These are phyloP conservation scores for Apodemia zela DNA, from an alignment of 2,888 invertebrate genomes.

Conservation along the genomic window DNA sequence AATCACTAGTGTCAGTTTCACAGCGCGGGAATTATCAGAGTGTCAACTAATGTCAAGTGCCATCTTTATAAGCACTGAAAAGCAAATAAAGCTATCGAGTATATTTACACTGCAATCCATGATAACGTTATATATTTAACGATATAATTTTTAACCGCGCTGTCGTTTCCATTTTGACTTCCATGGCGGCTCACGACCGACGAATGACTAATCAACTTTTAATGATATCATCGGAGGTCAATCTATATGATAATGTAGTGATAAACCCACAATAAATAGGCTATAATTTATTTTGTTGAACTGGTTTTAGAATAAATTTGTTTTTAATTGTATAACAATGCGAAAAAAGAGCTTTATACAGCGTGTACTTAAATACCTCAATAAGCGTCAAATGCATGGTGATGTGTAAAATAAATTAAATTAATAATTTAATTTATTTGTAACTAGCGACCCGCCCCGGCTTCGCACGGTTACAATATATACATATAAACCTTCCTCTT, in stretches of 20 bases:
- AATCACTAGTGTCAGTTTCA: slow-evolving; percentile 22
- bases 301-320: slow-evolving; percentile 15
- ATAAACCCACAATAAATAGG: slow-evolving; percentile 10
- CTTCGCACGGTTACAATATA: too few species aligned
- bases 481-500: too few species aligned
- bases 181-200: slow-evolving; percentile 27
- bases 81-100: slow-evolving; percentile 27
- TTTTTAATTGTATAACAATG: neutral
- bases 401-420: too few species aligned
- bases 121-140: slow-evolving; percentile 16
- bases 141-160: slow-evolving; percentile 29
- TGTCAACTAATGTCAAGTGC: slow-evolving; percentile 21
- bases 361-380: too few species aligned
- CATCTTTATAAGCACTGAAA: slow-evolving; percentile 22
- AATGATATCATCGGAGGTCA: slow-evolving; percentile 8
- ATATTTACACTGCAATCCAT: slow-evolving; percentile 21
- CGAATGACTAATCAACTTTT: slow-evolving; percentile 38
- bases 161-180: slow-evolving; percentile 35
- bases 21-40: slow-evolving; percentile 26
- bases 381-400: too few species aligned
- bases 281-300: slow-evolving; percentile 5
- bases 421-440: too few species aligned
- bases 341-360: neutral
- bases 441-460: too few species aligned
- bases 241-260: slow-evolving; percentile 12